Base-by-base conservation (phyloP, 2,888 invertebrate genomes). In the Lepidocyrtinus sp. region DNA sequence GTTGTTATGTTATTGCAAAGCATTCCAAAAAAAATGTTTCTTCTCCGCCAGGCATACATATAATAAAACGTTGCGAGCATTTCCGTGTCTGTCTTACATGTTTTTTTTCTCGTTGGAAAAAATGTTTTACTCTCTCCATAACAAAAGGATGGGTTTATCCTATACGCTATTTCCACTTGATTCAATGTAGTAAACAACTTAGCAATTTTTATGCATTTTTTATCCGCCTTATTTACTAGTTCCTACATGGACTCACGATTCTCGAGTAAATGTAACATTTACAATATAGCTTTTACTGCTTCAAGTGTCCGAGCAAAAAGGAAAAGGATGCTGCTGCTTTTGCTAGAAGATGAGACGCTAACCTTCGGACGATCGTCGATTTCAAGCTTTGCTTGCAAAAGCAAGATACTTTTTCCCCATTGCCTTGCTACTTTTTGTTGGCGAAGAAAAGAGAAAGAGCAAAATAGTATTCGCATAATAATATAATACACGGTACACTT, bases 401-500 rank as follows among this genome's bases (percentile, higher is more conserved):
- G n/a, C 22, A 59, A 15, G 50, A 19, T 59, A 59, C 59, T 59
- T 69, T 69, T 69, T 55, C 24, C 22, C 26, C 59, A 25, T 69
- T 69, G 68, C n/a, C n/a, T 69, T 25, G 26, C 24, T 69, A 59
- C 59, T 59, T 70, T 62, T 24, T 73, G 46, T 50, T 45, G 75
- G 26, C 46, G 45, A 62, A 63, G 26, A 70, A 27, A 12, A 19
- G 26, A 55, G 45, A 19, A 24, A 19, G 62, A 62, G 67, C 69
- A 76, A 70, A n/a, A n/a, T n/a, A n/a, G n/a, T n/a, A n/a, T n/a
- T n/a, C n/a, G n/a, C n/a, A n/a, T n/a, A n/a, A n/a, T n/a, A n/a
- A n/a, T n/a, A n/a, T n/a, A n/a, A n/a, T n/a, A 70, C 65, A 77
- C 77, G 67, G 70, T n/a, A 50, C 21, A 77, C 70, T 76, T 76